phyloP scores from a whole-genome alignment of 2,888 invertebrate genomes.

The Bedellia somnulentella region DNA sequence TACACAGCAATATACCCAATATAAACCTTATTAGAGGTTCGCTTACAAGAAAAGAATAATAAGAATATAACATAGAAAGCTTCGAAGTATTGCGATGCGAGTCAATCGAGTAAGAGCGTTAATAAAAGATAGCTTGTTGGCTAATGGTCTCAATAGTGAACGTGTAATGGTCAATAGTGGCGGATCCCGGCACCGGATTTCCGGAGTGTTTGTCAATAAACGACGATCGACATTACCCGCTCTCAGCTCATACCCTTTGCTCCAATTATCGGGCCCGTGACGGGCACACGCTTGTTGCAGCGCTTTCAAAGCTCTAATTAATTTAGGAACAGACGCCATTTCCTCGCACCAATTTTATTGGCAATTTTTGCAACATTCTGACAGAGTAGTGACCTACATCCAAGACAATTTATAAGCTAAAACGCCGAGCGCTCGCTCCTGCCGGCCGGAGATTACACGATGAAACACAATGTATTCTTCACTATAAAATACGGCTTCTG shows the following conservation, averaged over 20 bases:
- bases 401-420: conserved; percentile 1
- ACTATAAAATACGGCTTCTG: too few relatives aligned
- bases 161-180: not conserved
- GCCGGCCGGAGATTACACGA: not conserved
- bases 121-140: too few relatives aligned
- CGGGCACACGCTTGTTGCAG: conserved; percentile 8
- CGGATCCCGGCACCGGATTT: not conserved
- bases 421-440: not conserved
- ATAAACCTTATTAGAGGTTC: too few relatives aligned
- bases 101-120: too few relatives aligned
- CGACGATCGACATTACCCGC: not conserved
- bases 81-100: too few relatives aligned
- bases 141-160: too few relatives aligned
- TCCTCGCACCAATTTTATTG: conserved; percentile 7
- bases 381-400: not conserved
- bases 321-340: conserved; percentile 6
- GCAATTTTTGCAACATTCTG: not conserved
- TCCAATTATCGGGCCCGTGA: conserved; percentile 12
- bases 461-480: too few relatives aligned
- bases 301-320: conserved; percentile 15
- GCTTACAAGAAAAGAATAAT: too few relatives aligned
- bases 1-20: too few relatives aligned
- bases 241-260: conserved; percentile 5
- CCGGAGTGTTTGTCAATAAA: not conserved
- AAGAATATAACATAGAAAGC: too few relatives aligned